These are phyloP conservation scores for Mactromeris polynyma DNA, from an alignment of 2,888 invertebrate genomes.

Conservation along the genomic window DNA sequence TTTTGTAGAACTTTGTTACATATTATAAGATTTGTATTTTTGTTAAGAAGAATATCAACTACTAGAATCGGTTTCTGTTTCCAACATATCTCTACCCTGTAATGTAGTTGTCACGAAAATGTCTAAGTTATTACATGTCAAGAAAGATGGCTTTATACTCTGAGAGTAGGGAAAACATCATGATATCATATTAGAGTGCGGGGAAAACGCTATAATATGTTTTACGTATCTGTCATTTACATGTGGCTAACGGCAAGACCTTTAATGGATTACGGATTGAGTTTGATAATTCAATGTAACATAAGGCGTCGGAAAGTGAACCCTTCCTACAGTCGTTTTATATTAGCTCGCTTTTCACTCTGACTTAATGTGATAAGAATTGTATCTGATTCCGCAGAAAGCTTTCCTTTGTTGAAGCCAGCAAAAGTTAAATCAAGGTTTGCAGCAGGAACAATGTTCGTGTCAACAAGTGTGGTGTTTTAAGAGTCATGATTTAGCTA, in stretches of 20 bases:
- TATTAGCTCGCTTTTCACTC: conserved; percentile 38
- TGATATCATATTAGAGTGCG: background rate
- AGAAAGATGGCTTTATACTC: background rate
- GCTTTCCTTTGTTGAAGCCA: conserved; percentile 29
- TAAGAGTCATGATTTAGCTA: background rate
- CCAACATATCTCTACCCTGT: background rate
- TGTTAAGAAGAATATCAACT: background rate
- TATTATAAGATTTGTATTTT: background rate
- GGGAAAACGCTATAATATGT: conserved; percentile 4
- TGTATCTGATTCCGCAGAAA: conserved; percentile 27
- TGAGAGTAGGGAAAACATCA: background rate
- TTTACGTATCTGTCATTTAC: conserved; percentile 1
- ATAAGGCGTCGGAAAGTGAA: conserved; percentile 7
- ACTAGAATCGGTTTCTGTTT: background rate
- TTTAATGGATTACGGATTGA: conserved; percentile 43
- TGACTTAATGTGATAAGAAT: conserved; percentile 34
- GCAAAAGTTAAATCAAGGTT: conserved; percentile 17
- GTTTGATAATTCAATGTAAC: conserved; percentile 51
- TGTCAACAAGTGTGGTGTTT: background rate
- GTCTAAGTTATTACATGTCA: conserved; percentile 7
- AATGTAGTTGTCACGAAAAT: background rate
- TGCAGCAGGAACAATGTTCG: background rate
- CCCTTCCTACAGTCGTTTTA: conserved; percentile 22
- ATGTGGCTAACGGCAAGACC: conserved; percentile 22
- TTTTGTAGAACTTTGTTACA: background rate